Conservation (phyloP, 2,888 invertebrate species). For the Sclerodermus sp. region DNA sequence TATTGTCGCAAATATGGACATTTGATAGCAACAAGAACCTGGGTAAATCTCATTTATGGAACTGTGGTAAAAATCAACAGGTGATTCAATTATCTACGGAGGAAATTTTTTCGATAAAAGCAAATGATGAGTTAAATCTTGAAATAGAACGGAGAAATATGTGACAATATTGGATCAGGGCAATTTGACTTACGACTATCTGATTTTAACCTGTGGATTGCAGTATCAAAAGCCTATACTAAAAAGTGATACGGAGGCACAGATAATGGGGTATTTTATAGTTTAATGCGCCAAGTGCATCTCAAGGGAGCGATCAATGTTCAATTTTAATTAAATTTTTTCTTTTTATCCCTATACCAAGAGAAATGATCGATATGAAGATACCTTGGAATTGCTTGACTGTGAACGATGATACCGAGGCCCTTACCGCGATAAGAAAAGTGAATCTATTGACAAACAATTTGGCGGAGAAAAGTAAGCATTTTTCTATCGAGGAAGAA, state of each 20-base stretch:
- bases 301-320: background rate
- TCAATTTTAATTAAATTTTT: constrained; percentile 51
- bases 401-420: constrained; percentile 64
- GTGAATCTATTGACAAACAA: constrained; percentile 29
- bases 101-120: too few species aligned
- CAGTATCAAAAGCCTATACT: constrained; percentile 36
- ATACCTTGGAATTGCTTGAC: constrained; percentile 66
- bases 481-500: background rate
- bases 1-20: constrained; percentile 63
- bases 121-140: constrained; percentile 12
- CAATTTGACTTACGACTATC: constrained; percentile 47
- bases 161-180: constrained; percentile 58
- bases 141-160: constrained; percentile 59
- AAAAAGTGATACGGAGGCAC: constrained; percentile 15
- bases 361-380: constrained; percentile 38
- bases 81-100: too few species aligned
- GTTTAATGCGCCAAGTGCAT: too few species aligned
- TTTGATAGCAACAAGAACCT: constrained; percentile 64
- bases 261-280: constrained; percentile 22
- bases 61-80: constrained; percentile 64
- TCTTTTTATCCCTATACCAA: background rate
- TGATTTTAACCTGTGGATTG: constrained; percentile 48
- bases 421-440: constrained; percentile 43
- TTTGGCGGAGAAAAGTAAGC: constrained; percentile 26
- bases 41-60: constrained; percentile 68